A percentile compares a stretch with the other conserved stretches of the same genome.
Conservation (phyloP, 2,113 vertebrate genomes). For the Antennarius striatus region DNA sequence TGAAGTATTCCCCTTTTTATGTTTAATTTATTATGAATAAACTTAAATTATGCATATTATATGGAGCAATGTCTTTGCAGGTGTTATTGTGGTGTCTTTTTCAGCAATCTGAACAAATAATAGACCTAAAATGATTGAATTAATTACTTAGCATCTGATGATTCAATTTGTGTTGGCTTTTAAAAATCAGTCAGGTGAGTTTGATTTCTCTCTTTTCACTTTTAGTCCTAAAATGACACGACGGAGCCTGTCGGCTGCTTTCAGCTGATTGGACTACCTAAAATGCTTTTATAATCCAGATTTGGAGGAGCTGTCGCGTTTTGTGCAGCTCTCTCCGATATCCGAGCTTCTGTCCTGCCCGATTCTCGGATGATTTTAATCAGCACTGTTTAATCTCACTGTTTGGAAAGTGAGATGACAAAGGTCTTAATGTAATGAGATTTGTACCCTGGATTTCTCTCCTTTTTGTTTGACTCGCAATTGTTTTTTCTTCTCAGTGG, state of each 20-base stretch:
- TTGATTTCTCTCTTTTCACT: not conserved
- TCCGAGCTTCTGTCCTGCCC: constrained; percentile 20
- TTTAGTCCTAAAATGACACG: constrained; percentile 37
- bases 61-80: too few relatives aligned
- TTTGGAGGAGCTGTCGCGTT: constrained; percentile 54
- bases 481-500: too few relatives aligned
- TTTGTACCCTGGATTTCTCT: not conserved
- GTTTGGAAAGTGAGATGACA: constrained; percentile 16
- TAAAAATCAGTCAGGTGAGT: constrained; percentile 19
- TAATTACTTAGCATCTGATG: too few relatives aligned
- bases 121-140: too few relatives aligned
- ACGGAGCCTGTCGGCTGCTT: constrained; percentile 53
- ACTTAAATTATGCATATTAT: too few relatives aligned
- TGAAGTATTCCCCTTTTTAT: too few relatives aligned
- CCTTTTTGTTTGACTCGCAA: not conserved
- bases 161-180: not conserved
- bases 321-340: constrained; percentile 35
- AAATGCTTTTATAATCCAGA: constrained; percentile 73
- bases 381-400: constrained; percentile 31
- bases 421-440: constrained; percentile 12
- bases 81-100: too few relatives aligned
- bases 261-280: constrained; percentile 66
- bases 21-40: too few relatives aligned
- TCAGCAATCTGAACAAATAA: too few relatives aligned
- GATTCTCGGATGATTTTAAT: constrained; percentile 38